Base-by-base conservation (phyloP, 2,888 invertebrate species). In the Torymus texanus region DNA sequence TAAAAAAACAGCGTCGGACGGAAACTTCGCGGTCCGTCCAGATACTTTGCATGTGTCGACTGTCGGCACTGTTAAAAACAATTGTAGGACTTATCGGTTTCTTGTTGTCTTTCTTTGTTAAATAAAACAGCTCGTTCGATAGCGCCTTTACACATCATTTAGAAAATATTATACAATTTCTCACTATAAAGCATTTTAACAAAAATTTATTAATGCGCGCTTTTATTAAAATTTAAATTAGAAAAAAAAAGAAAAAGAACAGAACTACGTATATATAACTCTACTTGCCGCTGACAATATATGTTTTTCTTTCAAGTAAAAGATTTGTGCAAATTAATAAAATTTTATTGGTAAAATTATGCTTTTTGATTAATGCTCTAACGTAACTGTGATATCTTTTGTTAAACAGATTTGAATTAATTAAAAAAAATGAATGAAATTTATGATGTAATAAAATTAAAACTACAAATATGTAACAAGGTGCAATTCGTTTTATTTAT, bases 61-160 rank as follows among this genome's bases (percentile, higher is more conserved):
- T 71, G 68, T 68, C 75, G 75, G 75, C 78, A 73, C 67, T 81
- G 67, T 81, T 81, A 81, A 81, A 81, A 81, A 81, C 74, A 77
- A 81, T 77, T 75, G 77, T 73, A 75, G 74, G 78, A 81, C 78
- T 77, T 77, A 74, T 72, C 65, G 73, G 75, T 66, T 72, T 55
- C 12, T 76, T 41, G 53, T 77, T 70, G 53, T 77, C 65, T 65
- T 62, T 53, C 61, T 50, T 81, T 78, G 29, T 63, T 79, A 73
- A 79, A 78, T 73, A 79, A 81, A 79, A 81, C 66, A 79, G 79
- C 65, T 65, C 75, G 10, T 53, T 70, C 12, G 59, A 70, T 66
- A 63, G 67, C 71, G 53, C 59, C 14, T 74, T 74, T 79, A 62
- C 63, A 81, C 72, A 56, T 71, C 61, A 29, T 76, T 71, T 76